These are phyloP conservation scores for Bos indicus DNA, from an alignment of 2,113 vertebrate genomes.

Conservation along the genomic window DNA sequence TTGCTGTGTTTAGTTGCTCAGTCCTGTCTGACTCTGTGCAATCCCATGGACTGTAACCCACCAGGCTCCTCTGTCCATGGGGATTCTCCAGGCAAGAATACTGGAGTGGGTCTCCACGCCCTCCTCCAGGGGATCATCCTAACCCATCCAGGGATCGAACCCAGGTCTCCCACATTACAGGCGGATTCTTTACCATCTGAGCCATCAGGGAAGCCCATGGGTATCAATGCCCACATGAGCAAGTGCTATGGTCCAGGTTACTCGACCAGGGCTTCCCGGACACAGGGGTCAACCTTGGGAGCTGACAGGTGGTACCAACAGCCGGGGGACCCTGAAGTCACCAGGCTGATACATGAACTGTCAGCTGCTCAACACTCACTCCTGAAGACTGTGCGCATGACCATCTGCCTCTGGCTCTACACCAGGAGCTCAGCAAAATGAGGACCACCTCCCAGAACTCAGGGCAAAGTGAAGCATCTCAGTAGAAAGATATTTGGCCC, in stretches of 20 bases:
- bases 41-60: neutral
- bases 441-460: neutral
- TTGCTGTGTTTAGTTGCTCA: neutral
- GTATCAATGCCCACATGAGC: neutral
- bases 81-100: neutral
- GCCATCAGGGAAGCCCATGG: neutral
- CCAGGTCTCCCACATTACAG: neutral
- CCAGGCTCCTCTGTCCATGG: neutral
- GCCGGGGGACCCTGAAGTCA: neutral
- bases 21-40: neutral
- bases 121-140: neutral
- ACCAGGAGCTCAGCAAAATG: neutral
- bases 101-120: neutral
- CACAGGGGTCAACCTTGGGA: no score
- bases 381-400: neutral
- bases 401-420: neutral
- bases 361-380: neutral
- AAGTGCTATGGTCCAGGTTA: neutral
- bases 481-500: slow-evolving; percentile 14
- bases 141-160: neutral
- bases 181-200: neutral
- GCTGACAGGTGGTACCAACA: neutral
- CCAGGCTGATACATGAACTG: neutral
- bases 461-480: neutral
- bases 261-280: neutral